Evolutionary conservation across 2,797 vertebrate species (phyloP).

Genomic region (Hafferia zeledoni): DNA sequence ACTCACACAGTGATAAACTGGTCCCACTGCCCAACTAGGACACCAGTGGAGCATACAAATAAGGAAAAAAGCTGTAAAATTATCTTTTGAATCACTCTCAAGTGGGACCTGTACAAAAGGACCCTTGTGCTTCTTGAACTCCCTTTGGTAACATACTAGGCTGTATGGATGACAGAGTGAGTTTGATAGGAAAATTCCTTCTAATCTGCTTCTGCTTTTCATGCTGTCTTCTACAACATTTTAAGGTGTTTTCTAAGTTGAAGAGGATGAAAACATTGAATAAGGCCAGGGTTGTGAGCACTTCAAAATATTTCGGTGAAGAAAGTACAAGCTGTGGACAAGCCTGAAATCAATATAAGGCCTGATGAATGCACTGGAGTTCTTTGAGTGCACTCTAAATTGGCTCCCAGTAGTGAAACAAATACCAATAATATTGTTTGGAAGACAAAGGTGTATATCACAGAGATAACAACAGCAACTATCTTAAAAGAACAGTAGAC

Average conservation of each 20-base stretch:
- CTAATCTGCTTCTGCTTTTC: not conserved
- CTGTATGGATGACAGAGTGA: not conserved
- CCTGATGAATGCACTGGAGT: not conserved
- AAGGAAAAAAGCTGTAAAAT: not conserved
- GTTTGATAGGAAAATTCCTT: not conserved
- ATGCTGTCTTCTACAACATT: not conserved
- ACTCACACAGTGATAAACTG: too few relatives aligned
- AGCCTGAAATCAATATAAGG: not conserved
- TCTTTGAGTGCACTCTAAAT: not conserved
- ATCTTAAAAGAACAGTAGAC: not conserved
- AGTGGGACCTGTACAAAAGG: not conserved
- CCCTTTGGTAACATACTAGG: not conserved
- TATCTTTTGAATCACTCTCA: not conserved
- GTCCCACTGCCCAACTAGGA: too few relatives aligned
- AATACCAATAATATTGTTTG: conserved; percentile 4
- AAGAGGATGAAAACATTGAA: not conserved
- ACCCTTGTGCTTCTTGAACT: not conserved
- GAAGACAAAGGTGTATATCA: not conserved
- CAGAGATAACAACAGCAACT: not conserved
- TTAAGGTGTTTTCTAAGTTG: not conserved
- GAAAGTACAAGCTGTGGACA: not conserved
- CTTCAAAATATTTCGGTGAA: not conserved
- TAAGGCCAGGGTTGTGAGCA: not conserved
- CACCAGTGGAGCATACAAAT: not conserved
- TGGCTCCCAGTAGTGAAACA: not conserved